Evolutionary conservation across 2,888 invertebrate species (phyloP).

Genomic region (Epinotia brunnichana): DNA sequence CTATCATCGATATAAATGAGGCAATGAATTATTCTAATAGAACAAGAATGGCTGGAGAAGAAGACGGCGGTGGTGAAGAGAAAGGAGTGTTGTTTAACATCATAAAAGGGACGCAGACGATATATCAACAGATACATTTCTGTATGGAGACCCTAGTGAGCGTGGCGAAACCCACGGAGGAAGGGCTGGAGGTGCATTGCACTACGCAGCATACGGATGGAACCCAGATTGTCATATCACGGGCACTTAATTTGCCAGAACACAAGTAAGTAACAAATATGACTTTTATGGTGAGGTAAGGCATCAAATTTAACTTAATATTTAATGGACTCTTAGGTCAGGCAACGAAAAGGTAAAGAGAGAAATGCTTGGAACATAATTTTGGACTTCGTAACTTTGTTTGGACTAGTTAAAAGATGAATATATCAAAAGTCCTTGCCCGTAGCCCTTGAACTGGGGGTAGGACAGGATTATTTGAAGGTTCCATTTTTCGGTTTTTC

Average conservation of each 20-base stretch:
- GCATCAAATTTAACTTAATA: too few species aligned
- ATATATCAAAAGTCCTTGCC: too few species aligned
- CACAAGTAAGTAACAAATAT: slow-evolving; percentile 64
- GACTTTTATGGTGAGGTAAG: too few species aligned
- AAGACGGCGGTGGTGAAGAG: slow-evolving; percentile 47
- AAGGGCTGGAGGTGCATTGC: slow-evolving; percentile 86
- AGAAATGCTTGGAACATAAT: too few species aligned
- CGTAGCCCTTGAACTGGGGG: too few species aligned
- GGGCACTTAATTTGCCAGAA: slow-evolving; percentile 79
- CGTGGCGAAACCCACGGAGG: slow-evolving; percentile 86
- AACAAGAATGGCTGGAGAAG: slow-evolving; percentile 45
- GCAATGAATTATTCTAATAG: slow-evolving; percentile 53
- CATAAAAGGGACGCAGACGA: slow-evolving; percentile 77
- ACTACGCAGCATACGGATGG: slow-evolving; percentile 85
- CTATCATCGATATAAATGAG: slow-evolving; percentile 58
- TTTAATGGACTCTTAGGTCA: too few species aligned
- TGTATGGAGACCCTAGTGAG: slow-evolving; percentile 88
- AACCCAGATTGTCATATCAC: slow-evolving; percentile 80
- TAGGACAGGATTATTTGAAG: too few species aligned
- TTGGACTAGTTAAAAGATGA: too few species aligned
- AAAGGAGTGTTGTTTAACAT: slow-evolving; percentile 54
- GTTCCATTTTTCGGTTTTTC: too few species aligned
- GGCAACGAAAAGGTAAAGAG: too few species aligned
- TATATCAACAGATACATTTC: slow-evolving; percentile 87
- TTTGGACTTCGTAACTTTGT: too few species aligned